Base-by-base conservation (phyloP, 2,888 invertebrate species). In the Ennomos erosarius region DNA sequence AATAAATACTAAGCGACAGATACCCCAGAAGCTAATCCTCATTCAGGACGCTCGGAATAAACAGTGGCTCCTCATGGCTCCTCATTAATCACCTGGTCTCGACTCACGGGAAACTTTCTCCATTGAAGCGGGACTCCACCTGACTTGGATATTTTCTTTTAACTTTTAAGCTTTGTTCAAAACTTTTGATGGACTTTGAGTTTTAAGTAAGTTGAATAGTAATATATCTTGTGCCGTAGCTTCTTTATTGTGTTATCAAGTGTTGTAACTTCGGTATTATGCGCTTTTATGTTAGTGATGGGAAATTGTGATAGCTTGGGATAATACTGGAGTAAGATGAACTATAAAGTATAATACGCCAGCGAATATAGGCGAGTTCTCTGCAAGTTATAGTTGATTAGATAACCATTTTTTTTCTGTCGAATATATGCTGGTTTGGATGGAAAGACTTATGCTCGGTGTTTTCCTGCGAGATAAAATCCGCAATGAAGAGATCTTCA, bases 121-220 rank as follows among this genome's bases (percentile, higher is more conserved):
- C 88, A 87, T 88, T 86, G 85, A 82, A 78, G 78, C 72, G 79
- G 76, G 81, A 84, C 87, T 88, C 84, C 84, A 90, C 89, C 91
- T 89, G 90, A 89, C 88, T 89, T 76, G 85, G 85, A 85, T 88
- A 88, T 89, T 90, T 90, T 90, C 90, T 89, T 89, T 89, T 91
- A 91, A 91, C 91, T 91, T 91, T 88, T 90, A 90, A 92, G 90
- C 90, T 88, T 87, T 85, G 84, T 87, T 88, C 84, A 77, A 80
- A 89, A 90, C 84, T 89, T 89, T 87, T 90, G 90, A 90, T 90
- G 88, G 90, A 90, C 89, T 90, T 84, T 76, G 85, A 89, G 88
- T 90, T 90, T 90, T 89, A 89, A 90, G 88, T 88, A 84, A 87
- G 84, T 90, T 89, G 87, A 90, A 90, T 90, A 88, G 89, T 89